Evolutionary conservation across 2,888 invertebrate genomes (phyloP), one percentile per base, ranked within the genome.

Genomic region (Ecliptopera silaceata): DNA sequence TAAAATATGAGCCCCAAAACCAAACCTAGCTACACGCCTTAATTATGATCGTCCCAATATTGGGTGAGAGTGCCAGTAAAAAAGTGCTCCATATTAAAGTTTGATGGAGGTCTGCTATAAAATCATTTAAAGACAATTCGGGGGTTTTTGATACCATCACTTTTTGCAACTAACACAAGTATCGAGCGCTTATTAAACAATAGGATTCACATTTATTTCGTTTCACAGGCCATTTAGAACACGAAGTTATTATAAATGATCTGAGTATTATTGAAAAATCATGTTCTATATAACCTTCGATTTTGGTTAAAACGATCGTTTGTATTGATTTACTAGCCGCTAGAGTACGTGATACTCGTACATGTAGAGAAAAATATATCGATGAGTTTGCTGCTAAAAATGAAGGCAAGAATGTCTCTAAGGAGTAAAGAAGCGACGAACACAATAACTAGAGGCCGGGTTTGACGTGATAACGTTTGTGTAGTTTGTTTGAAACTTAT

Each of bases 61-160:
- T 57, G 57, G 57, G 59, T 48, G 51, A 59, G 57, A 64, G 57
- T 48, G 42, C 46, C 59, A 59, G 63, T 63, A 63, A 64, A 64
- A 62, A 64, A 22, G 52, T 47, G 42, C 22, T 47, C 54, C 47
- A 43, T 61, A 61, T 64, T 61, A 61, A 66, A 66, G 53, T 66
- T 61, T 63, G 61, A 61, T 61, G 58, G 63, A 47, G 63, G 58
- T 44, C 52, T 31, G 45, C 58, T 42, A 61, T 64, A 66, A 63
- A 63, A 64, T 64, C 56, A 63, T 63, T 64, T 59, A 61, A 54
- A 51, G 61, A 55, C 53, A 38, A 63, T 66, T 64, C 17, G 49
- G 45, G 39, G 18, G 41, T 51, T n/a, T 59, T 56, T 56, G 50
- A 53, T 57, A 56, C 29, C 48, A 39, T 48, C 52, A 56, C 31